Percentiles rank a stretch among this genome's conserved stretches.
Evolutionary conservation across 2,113 vertebrate genomes (phyloP).

Genomic region (Elachura formosa): DNA sequence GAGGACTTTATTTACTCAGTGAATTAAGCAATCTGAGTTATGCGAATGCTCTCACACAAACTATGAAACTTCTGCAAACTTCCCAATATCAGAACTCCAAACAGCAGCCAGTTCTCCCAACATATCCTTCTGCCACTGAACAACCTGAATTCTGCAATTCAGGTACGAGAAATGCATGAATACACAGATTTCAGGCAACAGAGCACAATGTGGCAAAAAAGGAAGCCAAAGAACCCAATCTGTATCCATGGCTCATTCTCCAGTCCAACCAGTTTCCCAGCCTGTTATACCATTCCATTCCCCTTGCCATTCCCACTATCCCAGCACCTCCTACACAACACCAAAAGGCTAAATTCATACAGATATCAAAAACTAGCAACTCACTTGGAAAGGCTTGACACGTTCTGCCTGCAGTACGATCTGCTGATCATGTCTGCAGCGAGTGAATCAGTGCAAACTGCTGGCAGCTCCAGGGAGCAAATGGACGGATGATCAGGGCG

Average conservation of each 20-base stretch:
- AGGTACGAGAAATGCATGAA: not conserved
- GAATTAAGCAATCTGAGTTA: slow-evolving; percentile 47
- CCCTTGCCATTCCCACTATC: not conserved
- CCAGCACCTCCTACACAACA: not conserved
- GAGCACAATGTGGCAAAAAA: not conserved
- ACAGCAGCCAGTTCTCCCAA: not conserved
- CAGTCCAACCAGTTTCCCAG: not conserved
- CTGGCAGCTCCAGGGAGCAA: slow-evolving; percentile 57
- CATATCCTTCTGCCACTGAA: not conserved
- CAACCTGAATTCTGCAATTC: not conserved
- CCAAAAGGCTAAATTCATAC: not conserved
- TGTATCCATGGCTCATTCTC: not conserved
- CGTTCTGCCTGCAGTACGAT: slow-evolving; percentile 69
- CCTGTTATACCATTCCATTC: not conserved
- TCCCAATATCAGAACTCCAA: not conserved
- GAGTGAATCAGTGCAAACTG: slow-evolving; percentile 8
- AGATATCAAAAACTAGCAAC: slow-evolving; percentile 37
- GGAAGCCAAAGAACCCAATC: not conserved
- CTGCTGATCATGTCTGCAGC: slow-evolving; percentile 76
- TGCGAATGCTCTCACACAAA: not conserved
- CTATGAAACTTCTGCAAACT: not conserved
- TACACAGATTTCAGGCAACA: not conserved
- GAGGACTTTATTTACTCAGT: slow-evolving; percentile 39
- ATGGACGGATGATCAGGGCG: slow-evolving; percentile 52
- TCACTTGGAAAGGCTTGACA: slow-evolving; percentile 78